Base-by-base conservation (phyloP, 2,888 invertebrate genomes). In the Caenorhabditis plicata region DNA sequence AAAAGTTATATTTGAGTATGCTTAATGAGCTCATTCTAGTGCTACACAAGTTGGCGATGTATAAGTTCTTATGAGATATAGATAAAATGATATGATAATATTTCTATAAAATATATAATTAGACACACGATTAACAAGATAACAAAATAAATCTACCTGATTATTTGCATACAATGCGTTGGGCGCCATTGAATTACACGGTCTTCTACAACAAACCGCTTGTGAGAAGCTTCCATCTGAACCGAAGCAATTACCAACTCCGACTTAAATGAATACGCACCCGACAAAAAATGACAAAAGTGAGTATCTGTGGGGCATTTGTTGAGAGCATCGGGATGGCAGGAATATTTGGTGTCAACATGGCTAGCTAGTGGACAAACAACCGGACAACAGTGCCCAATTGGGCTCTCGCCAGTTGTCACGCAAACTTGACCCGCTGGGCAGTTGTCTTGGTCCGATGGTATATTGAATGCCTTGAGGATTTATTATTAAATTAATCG, bases 141-240 rank as follows among this genome's bases (percentile, higher is more conserved):
- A n/a, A n/a, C n/a, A n/a, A 36, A 36, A 36, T 31, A 17, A 11
- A 48, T 48, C 38, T 49, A n/a, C n/a, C n/a, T n/a, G 60, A 48
- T 80, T 74, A 47, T 78, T 73, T 40, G 78, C 65, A 56, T 80
- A 79, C 26, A 79, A 66, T 0, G 79, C 77, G 46, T 80, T 76
- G 7, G 79, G 79, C 19, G 78, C 78, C 66, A 80, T 67, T 11
- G 80, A 66, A 53, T 80, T 80, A 46, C 79, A 79, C 1, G 79
- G 79, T n/a, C 79, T 63, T 32, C 79, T 73, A 42, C 79, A 79
- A 47, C 79, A 79, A 9, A 75, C 72, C 2, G 77, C 76, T 65
- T 75, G 65, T 11, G 71, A 65, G 60, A 73, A 71, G 9, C 60
- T 54, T 8, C 73, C 71, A 46, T 73, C 73, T 70, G 64, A 38